Conservation (phyloP, 2,113 vertebrate genomes). For the Nematolebias whitei region DNA sequence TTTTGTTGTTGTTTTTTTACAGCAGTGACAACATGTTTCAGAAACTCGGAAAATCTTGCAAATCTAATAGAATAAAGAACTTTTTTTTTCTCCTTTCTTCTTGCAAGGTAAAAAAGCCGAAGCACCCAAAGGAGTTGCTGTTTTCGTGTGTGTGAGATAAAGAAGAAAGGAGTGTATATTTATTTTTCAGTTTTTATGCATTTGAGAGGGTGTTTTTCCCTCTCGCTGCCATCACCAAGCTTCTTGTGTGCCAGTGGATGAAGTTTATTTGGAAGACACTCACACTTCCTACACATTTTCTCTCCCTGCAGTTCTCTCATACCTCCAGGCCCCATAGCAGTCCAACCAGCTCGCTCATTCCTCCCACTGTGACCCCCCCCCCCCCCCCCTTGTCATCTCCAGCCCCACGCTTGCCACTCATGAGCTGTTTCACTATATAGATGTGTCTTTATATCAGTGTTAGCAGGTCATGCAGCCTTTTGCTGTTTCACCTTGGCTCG, state of each 20-base stretch:
- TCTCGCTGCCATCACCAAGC: slow-evolving; percentile 22
- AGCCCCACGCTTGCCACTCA: slow-evolving; percentile 22
- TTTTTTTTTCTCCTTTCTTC: slow-evolving; percentile 23
- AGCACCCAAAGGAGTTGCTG: slow-evolving; percentile 25
- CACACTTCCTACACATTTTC: slow-evolving; percentile 41
- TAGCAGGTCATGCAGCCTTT: slow-evolving; percentile 17
- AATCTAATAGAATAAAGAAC: slow-evolving; percentile 34
- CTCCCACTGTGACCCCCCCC: slow-evolving; percentile 20
- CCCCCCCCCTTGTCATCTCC: slow-evolving; percentile 21
- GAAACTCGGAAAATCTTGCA: slow-evolving; percentile 2
- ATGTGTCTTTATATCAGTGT: slow-evolving; percentile 28
- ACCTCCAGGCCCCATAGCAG: slow-evolving; percentile 34
- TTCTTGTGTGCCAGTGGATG: slow-evolving; percentile 36
- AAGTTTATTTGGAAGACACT: slow-evolving; percentile 38
- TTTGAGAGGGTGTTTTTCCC: slow-evolving; percentile 19
- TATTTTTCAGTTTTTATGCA: slow-evolving; percentile 16
- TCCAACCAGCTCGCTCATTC: slow-evolving; percentile 20
- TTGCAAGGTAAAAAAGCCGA: slow-evolving; percentile 37
- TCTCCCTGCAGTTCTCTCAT: slow-evolving; percentile 7
- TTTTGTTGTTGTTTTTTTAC: too few species aligned
- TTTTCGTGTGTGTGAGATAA: slow-evolving; percentile 9
- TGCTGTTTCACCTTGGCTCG: background rate
- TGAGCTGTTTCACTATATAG: slow-evolving; percentile 46
- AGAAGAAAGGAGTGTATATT: slow-evolving; percentile 5
- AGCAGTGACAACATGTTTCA: slow-evolving; percentile 10